Evolutionary conservation across 2,113 vertebrate species (phyloP).

Genomic region (Elephantulus edwardii): DNA sequence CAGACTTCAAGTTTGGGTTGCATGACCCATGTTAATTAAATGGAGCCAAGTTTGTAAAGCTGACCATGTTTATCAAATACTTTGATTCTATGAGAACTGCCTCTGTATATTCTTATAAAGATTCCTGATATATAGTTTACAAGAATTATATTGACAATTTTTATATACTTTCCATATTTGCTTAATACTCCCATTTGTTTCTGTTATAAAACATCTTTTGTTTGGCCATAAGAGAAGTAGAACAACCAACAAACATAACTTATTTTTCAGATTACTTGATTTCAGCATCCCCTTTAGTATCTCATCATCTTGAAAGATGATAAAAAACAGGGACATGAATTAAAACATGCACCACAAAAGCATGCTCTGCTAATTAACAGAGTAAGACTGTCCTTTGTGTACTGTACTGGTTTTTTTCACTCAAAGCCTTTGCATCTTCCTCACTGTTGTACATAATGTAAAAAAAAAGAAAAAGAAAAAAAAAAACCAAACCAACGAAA

Average conservation of each 20-base stretch:
- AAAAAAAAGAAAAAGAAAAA: slow-evolving; percentile 21
- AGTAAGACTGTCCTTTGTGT: slow-evolving; percentile 68
- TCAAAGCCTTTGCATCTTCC: slow-evolving; percentile 81
- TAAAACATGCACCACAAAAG: slow-evolving; percentile 54
- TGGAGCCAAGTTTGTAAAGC: neutral
- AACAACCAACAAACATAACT: slow-evolving; percentile 2
- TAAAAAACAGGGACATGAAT: slow-evolving; percentile 65
- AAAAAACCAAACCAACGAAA: too few relatives aligned
- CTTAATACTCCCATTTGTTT: slow-evolving; percentile 10
- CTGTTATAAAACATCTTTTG: neutral
- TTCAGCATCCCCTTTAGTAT: slow-evolving; percentile 37
- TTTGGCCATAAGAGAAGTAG: neutral
- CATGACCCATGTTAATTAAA: neutral
- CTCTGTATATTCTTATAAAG: neutral
- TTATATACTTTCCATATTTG: neutral
- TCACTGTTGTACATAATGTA: slow-evolving; percentile 80
- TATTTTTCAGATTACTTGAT: slow-evolving; percentile 26
- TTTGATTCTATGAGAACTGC: neutral
- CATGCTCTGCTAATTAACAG: slow-evolving; percentile 41
- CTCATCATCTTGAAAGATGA: slow-evolving; percentile 55
- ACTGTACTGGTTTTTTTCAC: slow-evolving; percentile 78
- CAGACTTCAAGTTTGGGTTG: slow-evolving; percentile 24
- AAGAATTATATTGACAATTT: slow-evolving; percentile 23
- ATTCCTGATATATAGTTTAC: neutral
- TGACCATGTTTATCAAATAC: neutral